Evolutionary conservation across 2,113 vertebrate species (phyloP), one percentile per base, ranked within the genome.

Genomic region (Notechis scutatus): DNA sequence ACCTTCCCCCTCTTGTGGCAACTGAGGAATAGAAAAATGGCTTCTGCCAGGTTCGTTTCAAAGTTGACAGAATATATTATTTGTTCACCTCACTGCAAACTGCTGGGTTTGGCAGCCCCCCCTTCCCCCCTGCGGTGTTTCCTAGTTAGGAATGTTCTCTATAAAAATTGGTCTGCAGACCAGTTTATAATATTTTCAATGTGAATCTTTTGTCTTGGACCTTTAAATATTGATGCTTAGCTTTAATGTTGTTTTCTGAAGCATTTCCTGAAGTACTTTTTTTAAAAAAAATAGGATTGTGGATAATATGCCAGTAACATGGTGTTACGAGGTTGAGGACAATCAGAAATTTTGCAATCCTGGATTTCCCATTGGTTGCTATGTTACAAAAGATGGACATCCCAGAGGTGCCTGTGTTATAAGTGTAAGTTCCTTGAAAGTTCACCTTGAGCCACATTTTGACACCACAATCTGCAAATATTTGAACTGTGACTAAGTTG

Each of bases 281-380:
- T 95, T 92, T 95, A 1, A 50, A 47, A 47, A 45, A 50, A 50
- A 3, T 95, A 99, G 99, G 99, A 99, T 99, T 95, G 98, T 99
- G 95, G 99, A 99, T 97, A 99, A 99, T 95, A 99, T 99, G 99
- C 99, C 99, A 23, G 99, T 99, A 87, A 99, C 99, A 0, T 99
- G 99, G 99, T 99, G 99, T 96, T 99, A 99, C 0, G 98, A 99
- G 20, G 99, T 99, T 50, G 99, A 99, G 97, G 98, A 99, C 54
- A 95, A 96, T 54, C 99, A 99, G 96, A 98, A 98, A 93, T 99
- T 99, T 97, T 99, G 99, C 96, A 99, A 99, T 97, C 99, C 99
- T 85, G 99, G 99, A 57, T 99, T 99, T 96, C 99, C 99, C 61
- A 98, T 99, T 96, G 99, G 99, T 94, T 99, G 99, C 94, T 98